Percentiles rank a stretch among this genome's conserved stretches.
These are phyloP conservation scores for chimpanzee (Pan troglodytes) DNA, from an alignment of 2,113 vertebrate genomes.

Conservation along the genomic window NHGRI_mPanTro3-v2.1_pri NC_072407.2:85436501-85437000, in stretches of 20 bases:
- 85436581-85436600: neutral
- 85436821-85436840: neutral
- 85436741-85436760: neutral
- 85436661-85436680: neutral
- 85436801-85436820: neutral
- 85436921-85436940: neutral
- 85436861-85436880: neutral
- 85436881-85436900: neutral
- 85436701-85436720: no score
- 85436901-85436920: neutral
- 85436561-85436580: neutral
- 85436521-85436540: neutral
- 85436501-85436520: neutral
- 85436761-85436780: no score
- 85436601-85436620: neutral
- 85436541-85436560: neutral
- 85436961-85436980: neutral
- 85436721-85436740: neutral
- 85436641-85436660: neutral
- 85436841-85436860: neutral
- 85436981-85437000: neutral
- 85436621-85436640: neutral
- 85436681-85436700: neutral
- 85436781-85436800: neutral
- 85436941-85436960: neutral